Conservation (phyloP, 2,113 vertebrate species). For the Trichomycterus rosablanca region DNA sequence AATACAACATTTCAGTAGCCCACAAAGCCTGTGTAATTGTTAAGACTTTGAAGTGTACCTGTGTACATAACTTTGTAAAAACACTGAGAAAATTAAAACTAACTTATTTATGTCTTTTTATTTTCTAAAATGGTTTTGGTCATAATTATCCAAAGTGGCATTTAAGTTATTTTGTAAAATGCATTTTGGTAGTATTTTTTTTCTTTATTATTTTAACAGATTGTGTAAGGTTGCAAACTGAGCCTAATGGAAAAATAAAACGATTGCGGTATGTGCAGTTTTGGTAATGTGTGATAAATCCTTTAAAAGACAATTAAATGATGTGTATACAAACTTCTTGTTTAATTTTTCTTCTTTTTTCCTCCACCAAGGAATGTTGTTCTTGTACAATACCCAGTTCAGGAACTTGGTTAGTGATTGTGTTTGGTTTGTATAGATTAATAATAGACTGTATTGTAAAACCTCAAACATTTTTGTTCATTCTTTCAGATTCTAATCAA, state of each 20-base stretch:
- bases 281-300: constrained; percentile 83
- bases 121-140: constrained; percentile 79
- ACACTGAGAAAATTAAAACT: constrained; percentile 99
- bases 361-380: no score
- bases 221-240: constrained; percentile 91
- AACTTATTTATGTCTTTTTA: constrained; percentile 96
- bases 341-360: neutral
- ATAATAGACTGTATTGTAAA: no score
- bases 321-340: constrained; percentile 13
- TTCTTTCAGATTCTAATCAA: neutral
- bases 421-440: no score
- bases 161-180: constrained; percentile 89
- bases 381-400: no score
- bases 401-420: no score
- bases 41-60: constrained; percentile 86
- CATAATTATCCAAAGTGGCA: constrained; percentile 89
- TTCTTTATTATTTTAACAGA: constrained; percentile 67
- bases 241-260: constrained; percentile 74
- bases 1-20: constrained; percentile 47
- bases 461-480: no score
- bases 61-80: constrained; percentile 99
- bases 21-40: constrained; percentile 82
- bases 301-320: constrained; percentile 64
- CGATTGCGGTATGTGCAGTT: constrained; percentile 67
- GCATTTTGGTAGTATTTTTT: constrained; percentile 68